Percentiles rank a stretch among this genome's conserved stretches.
Evolutionary conservation across 2,888 invertebrate genomes (phyloP).

Genomic region (Ellobium chinense): DNA sequence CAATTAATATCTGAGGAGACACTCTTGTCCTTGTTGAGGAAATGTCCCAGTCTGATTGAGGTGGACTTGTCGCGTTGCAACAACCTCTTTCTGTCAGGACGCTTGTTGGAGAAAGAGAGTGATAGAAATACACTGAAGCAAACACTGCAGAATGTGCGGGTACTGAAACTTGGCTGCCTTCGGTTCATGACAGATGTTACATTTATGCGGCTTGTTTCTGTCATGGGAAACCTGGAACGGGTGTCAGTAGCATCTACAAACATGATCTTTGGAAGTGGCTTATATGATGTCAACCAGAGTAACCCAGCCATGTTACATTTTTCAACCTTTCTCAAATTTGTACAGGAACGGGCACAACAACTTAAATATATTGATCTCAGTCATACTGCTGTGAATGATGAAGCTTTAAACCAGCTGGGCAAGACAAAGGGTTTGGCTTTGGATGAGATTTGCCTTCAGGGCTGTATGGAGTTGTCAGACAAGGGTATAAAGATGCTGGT

Average conservation of each 20-base stretch:
- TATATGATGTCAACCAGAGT: conserved; percentile 51
- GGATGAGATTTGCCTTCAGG: conserved; percentile 81
- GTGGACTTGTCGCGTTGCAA: conserved; percentile 85
- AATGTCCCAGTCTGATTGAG: conserved; percentile 81
- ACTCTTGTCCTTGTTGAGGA: conserved; percentile 67
- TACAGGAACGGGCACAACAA: conserved; percentile 81
- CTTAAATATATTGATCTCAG: conserved; percentile 85
- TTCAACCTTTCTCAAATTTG: conserved; percentile 83
- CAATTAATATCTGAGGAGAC: conserved; percentile 66
- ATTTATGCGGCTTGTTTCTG: conserved; percentile 84
- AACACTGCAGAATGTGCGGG: conserved; percentile 80
- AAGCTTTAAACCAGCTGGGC: conserved; percentile 82
- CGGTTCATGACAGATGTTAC: conserved; percentile 88
- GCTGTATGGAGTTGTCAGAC: conserved; percentile 84
- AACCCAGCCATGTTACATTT: conserved; percentile 88
- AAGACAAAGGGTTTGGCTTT: conserved; percentile 81
- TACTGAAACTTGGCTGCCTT: conserved; percentile 84
- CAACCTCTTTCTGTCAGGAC: conserved; percentile 87
- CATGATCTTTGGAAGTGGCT: conserved; percentile 85
- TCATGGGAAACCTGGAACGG: conserved; percentile 83
- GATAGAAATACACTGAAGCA: conserved; percentile 76
- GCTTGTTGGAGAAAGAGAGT: conserved; percentile 83
- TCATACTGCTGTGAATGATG: conserved; percentile 85
- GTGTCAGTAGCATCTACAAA: conserved; percentile 85
- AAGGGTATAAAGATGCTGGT: conserved; percentile 82